These are phyloP conservation scores for Ormyrus rosae DNA, from an alignment of 2,888 invertebrate genomes.

Conservation along the genomic window DNA sequence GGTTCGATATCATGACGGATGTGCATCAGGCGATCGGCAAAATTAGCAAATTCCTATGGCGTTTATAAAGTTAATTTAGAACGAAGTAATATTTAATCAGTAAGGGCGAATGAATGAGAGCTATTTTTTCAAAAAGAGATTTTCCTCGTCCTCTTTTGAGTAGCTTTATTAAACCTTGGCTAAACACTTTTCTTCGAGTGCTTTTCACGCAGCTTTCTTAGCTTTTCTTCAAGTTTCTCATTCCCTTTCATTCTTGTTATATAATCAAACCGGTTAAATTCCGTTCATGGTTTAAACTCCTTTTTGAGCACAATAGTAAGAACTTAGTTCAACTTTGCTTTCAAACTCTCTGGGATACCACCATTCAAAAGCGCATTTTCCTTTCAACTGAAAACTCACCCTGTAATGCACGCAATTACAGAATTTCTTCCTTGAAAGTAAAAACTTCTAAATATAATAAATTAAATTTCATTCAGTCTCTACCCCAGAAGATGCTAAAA, in stretches of 20 bases:
- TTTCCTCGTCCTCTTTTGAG: background rate
- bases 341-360: background rate
- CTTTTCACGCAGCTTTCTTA: background rate
- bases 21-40: too few species aligned
- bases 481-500: too few species aligned
- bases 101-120: too few species aligned
- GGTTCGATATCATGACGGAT: background rate
- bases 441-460: conserved; percentile 11
- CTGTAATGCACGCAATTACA: conserved; percentile 26
- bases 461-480: too few species aligned
- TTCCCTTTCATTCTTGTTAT: conserved; percentile 19
- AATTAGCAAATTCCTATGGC: too few species aligned
- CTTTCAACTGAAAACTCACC: conserved; percentile 5
- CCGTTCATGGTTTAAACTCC: conserved; percentile 13
- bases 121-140: background rate
- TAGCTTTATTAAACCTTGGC: conserved; percentile 1
- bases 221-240: conserved; percentile 4
- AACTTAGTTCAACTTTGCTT: conserved; percentile 8
- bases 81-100: too few species aligned
- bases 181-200: conserved; percentile 20
- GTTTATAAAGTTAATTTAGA: too few species aligned
- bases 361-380: conserved; percentile 37
- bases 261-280: conserved; percentile 26
- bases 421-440: conserved; percentile 32
- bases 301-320: conserved; percentile 18